phyloP scores from a whole-genome alignment of 2,888 invertebrate species.

The Pyrochroa serraticornis region DNA sequence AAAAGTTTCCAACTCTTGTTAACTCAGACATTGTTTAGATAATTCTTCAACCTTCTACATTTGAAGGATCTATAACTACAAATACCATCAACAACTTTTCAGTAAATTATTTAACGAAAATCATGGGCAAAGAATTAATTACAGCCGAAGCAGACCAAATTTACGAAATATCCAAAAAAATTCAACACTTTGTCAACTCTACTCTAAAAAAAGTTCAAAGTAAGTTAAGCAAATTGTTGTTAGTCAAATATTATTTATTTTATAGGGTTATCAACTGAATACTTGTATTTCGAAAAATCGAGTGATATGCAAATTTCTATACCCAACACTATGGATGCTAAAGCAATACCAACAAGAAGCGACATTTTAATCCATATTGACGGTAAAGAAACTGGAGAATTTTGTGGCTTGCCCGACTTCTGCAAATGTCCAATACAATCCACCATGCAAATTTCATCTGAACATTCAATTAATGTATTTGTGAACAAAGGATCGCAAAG shows the following conservation, averaged over 20 bases:
- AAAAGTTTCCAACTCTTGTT: background rate
- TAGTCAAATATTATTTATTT: conserved; percentile 8
- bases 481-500: conserved; percentile 47
- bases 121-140: conserved; percentile 37
- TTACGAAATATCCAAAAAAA: conserved; percentile 37
- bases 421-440: conserved; percentile 51
- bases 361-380: conserved; percentile 45
- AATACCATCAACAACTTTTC: conserved; percentile 49
- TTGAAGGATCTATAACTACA: conserved; percentile 43
- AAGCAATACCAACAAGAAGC: conserved; percentile 38
- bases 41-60: conserved; percentile 34
- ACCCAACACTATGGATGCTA: conserved; percentile 42
- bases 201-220: conserved; percentile 24
- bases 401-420: conserved; percentile 44
- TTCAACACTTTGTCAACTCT: conserved; percentile 37
- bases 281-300: conserved; percentile 52
- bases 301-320: conserved; percentile 45
- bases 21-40: conserved; percentile 39
- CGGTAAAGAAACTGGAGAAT: conserved; percentile 41
- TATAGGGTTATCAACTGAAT: conserved; percentile 47
- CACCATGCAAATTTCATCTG: conserved; percentile 47
- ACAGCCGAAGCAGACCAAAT: conserved; percentile 41
- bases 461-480: conserved; percentile 43
- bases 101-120: conserved; percentile 40
- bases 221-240: conserved; percentile 5